Evolutionary conservation across 2,888 invertebrate species (phyloP).

Genomic region (Prosapia bicincta): DNA sequence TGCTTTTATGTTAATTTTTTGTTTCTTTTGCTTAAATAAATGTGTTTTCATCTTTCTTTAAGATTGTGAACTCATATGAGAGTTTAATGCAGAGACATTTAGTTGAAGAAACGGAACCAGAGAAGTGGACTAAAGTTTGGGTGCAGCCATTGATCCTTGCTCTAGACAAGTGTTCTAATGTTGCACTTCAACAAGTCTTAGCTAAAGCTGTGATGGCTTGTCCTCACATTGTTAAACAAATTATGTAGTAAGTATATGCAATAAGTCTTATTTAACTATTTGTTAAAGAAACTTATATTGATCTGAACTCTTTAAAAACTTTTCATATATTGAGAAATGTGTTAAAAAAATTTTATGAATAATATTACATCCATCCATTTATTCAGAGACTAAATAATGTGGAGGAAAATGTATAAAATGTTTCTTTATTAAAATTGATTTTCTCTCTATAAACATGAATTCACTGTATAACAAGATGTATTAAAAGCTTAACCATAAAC

Average conservation of each 20-base stretch:
- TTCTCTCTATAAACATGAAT: no score
- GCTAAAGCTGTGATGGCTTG: constrained; percentile 45
- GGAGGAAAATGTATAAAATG: no score
- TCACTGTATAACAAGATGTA: no score
- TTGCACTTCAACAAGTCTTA: constrained; percentile 44
- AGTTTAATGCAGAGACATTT: constrained; percentile 31
- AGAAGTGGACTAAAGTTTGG: constrained; percentile 53
- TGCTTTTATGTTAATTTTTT: no score
- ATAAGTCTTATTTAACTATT: constrained; percentile 4
- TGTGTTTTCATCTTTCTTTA: not conserved
- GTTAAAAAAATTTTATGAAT: no score
- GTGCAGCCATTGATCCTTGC: constrained; percentile 42
- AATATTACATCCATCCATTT: no score
- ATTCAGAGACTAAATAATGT: not conserved
- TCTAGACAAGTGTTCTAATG: constrained; percentile 29
- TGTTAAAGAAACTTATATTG: not conserved
- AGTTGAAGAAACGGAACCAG: constrained; percentile 29
- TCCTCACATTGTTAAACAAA: constrained; percentile 42
- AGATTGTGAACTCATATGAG: constrained; percentile 25
- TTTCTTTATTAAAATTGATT: no score
- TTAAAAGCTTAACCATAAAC: no score
- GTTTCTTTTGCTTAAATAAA: no score
- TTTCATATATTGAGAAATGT: no score
- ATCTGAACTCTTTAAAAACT: not conserved
- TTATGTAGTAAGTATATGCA: constrained; percentile 27